These are phyloP conservation scores for Athrips mouffetella DNA, from an alignment of 2,888 invertebrate genomes.

Conservation along the genomic window DNA sequence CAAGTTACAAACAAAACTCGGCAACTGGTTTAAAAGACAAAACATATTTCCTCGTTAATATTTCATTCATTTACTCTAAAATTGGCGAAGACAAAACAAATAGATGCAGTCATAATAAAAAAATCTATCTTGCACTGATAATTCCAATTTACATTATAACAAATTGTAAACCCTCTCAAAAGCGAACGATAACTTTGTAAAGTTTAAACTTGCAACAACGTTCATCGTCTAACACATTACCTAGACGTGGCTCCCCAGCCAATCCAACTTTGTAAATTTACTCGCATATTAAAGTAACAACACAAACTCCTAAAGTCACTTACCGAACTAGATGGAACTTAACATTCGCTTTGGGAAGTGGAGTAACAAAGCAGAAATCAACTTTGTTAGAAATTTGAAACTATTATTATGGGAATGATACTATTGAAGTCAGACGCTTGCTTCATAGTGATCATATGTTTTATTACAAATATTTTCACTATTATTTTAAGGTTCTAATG, in stretches of 20 bases:
- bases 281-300: constrained; percentile 8
- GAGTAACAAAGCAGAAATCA: constrained; percentile 5
- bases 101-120: no score
- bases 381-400: background rate
- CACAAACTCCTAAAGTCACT: constrained; percentile 1
- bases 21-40: no score
- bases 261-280: constrained; percentile 5
- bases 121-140: no score
- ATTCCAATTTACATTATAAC: no score
- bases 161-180: constrained; percentile 12
- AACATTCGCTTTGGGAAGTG: constrained; percentile 1
- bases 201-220: constrained; percentile 20
- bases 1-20: no score
- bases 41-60: no score
- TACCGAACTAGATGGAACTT: constrained; percentile 7
- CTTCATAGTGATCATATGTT: no score
- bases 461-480: no score
- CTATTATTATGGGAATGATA: background rate
- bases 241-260: background rate
- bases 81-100: no score
- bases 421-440: background rate
- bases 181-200: constrained; percentile 25
- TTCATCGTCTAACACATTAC: background rate
- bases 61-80: no score
- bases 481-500: no score